These are phyloP conservation scores for Harpalus rufipes DNA, from an alignment of 2,888 invertebrate genomes.

Conservation along the genomic window DNA sequence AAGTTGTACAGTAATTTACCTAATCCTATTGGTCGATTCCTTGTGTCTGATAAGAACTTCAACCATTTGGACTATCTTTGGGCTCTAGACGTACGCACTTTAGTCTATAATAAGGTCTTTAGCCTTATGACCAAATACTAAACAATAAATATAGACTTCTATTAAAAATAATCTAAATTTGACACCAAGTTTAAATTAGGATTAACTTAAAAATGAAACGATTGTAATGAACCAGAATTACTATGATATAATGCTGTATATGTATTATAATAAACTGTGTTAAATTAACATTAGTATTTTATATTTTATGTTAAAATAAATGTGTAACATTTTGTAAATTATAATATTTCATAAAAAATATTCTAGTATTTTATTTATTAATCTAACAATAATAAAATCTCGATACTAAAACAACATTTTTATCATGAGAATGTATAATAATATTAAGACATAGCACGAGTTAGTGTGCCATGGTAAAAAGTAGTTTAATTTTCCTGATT, in stretches of 20 bases:
- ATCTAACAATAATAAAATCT: too few relatives aligned
- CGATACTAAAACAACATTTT: too few relatives aligned
- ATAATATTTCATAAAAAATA: background rate
- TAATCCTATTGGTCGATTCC: conserved; percentile 77
- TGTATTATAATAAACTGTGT: background rate
- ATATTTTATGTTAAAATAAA: background rate
- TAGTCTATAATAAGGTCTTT: conserved; percentile 69
- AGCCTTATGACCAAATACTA: conserved; percentile 68
- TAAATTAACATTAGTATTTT: background rate
- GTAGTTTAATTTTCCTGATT: too few relatives aligned
- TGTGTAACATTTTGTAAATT: conserved; percentile 5
- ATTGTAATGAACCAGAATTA: too few relatives aligned
- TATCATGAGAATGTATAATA: too few relatives aligned
- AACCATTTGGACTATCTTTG: conserved; percentile 82
- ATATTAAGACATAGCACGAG: too few relatives aligned
- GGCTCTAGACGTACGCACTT: conserved; percentile 76
- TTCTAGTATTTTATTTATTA: background rate
- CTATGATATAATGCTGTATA: too few relatives aligned
- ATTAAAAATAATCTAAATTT: too few relatives aligned
- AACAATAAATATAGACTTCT: background rate
- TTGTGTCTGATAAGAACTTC: conserved; percentile 78
- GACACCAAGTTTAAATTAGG: too few relatives aligned
- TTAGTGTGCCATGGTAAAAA: too few relatives aligned
- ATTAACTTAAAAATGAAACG: too few relatives aligned
- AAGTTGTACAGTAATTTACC: conserved; percentile 76